phyloP scores from a whole-genome alignment of 2,113 vertebrate species.

The Plectropomus leopardus region DNA sequence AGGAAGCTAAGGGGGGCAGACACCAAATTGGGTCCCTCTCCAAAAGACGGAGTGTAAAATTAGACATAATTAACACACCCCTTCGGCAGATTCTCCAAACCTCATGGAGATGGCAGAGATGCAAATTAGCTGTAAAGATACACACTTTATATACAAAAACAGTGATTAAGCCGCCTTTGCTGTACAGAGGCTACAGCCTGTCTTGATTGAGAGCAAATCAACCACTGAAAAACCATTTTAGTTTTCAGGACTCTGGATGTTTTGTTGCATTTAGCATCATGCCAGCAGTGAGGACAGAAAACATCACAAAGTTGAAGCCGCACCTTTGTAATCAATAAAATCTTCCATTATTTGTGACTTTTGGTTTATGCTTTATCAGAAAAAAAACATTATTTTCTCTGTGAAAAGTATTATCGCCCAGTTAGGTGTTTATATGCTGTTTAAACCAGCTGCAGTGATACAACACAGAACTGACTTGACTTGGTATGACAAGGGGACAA shows the following conservation, averaged over 20 bases:
- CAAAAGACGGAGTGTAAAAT: slow-evolving; percentile 78
- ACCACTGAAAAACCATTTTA: slow-evolving; percentile 45
- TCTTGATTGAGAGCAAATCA: slow-evolving; percentile 75
- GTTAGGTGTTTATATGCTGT: slow-evolving; percentile 6
- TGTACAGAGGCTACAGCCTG: slow-evolving; percentile 62
- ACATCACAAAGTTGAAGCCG: slow-evolving; percentile 28
- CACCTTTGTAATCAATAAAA: slow-evolving; percentile 13
- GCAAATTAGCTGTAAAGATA: slow-evolving; percentile 78
- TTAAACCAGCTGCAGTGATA: slow-evolving; percentile 6
- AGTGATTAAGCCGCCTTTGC: slow-evolving; percentile 76
- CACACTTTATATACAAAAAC: slow-evolving; percentile 81
- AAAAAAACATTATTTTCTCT: background rate
- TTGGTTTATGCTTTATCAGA: background rate
- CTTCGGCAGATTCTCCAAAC: slow-evolving; percentile 76
- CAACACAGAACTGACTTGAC: slow-evolving; percentile 7
- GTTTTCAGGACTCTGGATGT: slow-evolving; percentile 41
- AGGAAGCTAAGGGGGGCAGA: slow-evolving; percentile 82
- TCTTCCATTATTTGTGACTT: background rate
- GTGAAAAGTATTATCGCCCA: background rate
- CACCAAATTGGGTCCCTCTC: slow-evolving; percentile 79
- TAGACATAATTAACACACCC: slow-evolving; percentile 81
- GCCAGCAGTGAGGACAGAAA: slow-evolving; percentile 23
- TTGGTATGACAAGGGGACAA: slow-evolving; percentile 41
- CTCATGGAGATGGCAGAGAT: slow-evolving; percentile 73
- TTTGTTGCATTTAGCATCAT: slow-evolving; percentile 41